Percentiles rank a stretch among this genome's conserved stretches.
Conservation (phyloP, 2,113 vertebrate species). For the Lepus timidus region DNA sequence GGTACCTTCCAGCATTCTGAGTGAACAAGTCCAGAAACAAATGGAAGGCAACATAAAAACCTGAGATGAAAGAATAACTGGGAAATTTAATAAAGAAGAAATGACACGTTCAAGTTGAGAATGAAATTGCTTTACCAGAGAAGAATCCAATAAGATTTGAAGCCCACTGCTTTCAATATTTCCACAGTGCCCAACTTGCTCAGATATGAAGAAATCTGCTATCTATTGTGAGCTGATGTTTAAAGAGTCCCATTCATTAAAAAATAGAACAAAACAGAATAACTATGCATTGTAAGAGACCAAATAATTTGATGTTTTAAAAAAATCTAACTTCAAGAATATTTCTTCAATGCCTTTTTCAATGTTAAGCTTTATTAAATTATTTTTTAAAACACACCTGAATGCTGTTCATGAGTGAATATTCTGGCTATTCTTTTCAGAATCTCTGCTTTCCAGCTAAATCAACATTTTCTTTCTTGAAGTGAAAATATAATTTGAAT, state of each 20-base stretch:
- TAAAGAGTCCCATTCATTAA: conserved; percentile 21
- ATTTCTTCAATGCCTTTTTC: conserved; percentile 30
- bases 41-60: conserved; percentile 59
- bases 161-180: not conserved
- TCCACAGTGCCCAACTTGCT: not conserved
- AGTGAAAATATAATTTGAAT: conserved; percentile 74
- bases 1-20: conserved; percentile 20
- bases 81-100: conserved; percentile 80
- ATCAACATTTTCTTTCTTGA: conserved; percentile 76
- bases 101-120: conserved; percentile 77
- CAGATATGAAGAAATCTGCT: conserved; percentile 25
- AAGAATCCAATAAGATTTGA: conserved; percentile 71
- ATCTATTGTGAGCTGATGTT: not conserved
- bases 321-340: not conserved
- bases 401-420: conserved; percentile 51
- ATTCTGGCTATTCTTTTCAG: conserved; percentile 52
- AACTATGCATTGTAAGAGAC: not conserved
- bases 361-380: conserved; percentile 49
- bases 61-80: conserved; percentile 77
- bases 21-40: conserved; percentile 66
- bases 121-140: conserved; percentile 78
- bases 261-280: conserved; percentile 25
- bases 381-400: conserved; percentile 57
- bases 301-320: conserved; percentile 39
- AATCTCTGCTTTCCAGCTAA: conserved; percentile 64